A percentile compares a stretch with the other conserved stretches of the same genome.
Conservation (phyloP, 2,797 vertebrate genomes). For the Lates japonicus region DNA sequence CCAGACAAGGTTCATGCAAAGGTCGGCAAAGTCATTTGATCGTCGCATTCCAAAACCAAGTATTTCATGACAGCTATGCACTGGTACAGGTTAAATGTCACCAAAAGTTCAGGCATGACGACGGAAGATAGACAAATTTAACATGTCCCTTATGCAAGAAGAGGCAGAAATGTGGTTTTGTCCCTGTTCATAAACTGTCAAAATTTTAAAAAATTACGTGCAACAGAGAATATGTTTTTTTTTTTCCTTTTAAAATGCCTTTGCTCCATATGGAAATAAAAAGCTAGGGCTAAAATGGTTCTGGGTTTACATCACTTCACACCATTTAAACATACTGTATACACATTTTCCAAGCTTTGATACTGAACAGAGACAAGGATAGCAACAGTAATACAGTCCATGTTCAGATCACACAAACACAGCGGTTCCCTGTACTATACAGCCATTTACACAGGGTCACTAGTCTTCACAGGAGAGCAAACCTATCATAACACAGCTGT, state of each 20-base stretch:
- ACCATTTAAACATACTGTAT: conserved; percentile 67
- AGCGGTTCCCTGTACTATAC: conserved; percentile 60
- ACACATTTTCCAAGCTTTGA: conserved; percentile 70
- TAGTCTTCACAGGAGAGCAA: conserved; percentile 81
- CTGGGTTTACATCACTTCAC: conserved; percentile 67
- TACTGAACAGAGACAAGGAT: conserved; percentile 70
- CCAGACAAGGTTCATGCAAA: conserved; percentile 87
- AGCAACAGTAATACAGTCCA: conserved; percentile 60
- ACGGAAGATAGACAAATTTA: conserved; percentile 67
- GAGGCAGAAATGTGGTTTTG: conserved; percentile 26
- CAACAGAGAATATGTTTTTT: conserved; percentile 4
- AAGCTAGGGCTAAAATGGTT: conserved; percentile 19
- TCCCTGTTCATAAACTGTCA: too few relatives aligned
- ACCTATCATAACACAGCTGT: conserved; percentile 86
- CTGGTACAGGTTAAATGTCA: conserved; percentile 81
- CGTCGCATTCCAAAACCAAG: conserved; percentile 84
- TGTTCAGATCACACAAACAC: conserved; percentile 78
- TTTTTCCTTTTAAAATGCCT: conserved; percentile 16
- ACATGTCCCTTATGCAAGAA: conserved; percentile 36
- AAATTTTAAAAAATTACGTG: too few relatives aligned
- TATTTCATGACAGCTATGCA: conserved; percentile 79
- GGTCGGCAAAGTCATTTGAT: conserved; percentile 87
- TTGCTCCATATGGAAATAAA: conserved; percentile 19
- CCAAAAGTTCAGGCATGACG: conserved; percentile 75
- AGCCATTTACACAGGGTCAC: conserved; percentile 81